These are phyloP conservation scores for Eupelmus urozonus DNA, from an alignment of 2,888 invertebrate genomes.

Conservation along the genomic window DNA sequence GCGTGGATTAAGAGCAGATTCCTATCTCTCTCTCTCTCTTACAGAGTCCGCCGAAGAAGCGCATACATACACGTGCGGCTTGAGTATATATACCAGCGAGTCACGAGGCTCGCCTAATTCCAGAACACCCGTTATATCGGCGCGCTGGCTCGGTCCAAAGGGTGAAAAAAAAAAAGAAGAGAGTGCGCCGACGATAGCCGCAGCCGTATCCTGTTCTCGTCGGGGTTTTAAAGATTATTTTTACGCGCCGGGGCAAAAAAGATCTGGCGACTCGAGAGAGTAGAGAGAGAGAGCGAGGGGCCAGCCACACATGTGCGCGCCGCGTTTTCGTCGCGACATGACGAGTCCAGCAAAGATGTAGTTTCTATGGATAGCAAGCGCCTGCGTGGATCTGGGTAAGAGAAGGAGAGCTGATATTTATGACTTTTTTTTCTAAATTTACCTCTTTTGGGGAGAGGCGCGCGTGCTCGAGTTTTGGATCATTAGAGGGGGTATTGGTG, in stretches of 20 bases:
- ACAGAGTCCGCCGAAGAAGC: neutral
- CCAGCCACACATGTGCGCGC: conserved; percentile 69
- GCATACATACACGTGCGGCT: conserved; percentile 4
- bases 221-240: conserved; percentile 78
- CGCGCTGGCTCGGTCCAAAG: conserved; percentile 74
- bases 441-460: conserved; percentile 46
- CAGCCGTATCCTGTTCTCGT: conserved; percentile 76
- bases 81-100: no score
- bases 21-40: conserved; percentile 26
- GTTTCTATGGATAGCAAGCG: neutral
- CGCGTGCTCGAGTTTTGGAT: neutral
- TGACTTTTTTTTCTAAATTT: conserved; percentile 59
- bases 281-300: conserved; percentile 46
- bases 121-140: conserved; percentile 73
- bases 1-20: conserved; percentile 56
- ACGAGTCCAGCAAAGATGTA: conserved; percentile 61
- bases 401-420: conserved; percentile 49
- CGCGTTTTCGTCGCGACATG: conserved; percentile 55
- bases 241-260: conserved; percentile 76
- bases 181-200: conserved; percentile 7
- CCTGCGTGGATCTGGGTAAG: neutral
- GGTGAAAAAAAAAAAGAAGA: conserved; percentile 67
- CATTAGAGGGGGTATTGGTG: conserved; percentile 1
- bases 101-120: conserved; percentile 70
- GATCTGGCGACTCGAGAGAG: conserved; percentile 73